phyloP scores from a whole-genome alignment of 2,797 vertebrate genomes.

The Phalanger gymnotis region DNA sequence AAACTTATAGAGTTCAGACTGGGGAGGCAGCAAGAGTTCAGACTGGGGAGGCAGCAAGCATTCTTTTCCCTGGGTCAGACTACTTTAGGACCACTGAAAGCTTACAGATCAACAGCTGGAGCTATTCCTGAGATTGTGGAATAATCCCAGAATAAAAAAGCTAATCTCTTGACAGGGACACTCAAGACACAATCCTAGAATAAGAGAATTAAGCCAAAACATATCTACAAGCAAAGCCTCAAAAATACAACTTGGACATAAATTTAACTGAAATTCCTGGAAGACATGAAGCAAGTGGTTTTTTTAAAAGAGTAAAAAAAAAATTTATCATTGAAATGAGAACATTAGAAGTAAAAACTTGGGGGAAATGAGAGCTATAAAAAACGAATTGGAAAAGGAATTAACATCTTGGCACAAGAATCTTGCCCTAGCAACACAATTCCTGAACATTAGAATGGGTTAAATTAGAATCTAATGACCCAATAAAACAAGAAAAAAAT shows the following conservation, averaged over 20 bases:
- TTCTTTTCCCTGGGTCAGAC: too few species aligned
- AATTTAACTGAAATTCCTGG: not conserved
- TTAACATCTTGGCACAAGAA: not conserved
- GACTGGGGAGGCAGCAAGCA: too few species aligned
- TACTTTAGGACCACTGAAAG: too few species aligned
- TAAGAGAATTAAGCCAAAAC: not conserved
- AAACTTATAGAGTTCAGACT: too few species aligned
- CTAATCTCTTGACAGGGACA: not conserved
- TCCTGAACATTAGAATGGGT: not conserved
- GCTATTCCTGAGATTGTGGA: too few species aligned
- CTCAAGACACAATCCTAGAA: not conserved
- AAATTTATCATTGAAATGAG: not conserved
- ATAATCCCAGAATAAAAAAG: too few species aligned
- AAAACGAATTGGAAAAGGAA: not conserved
- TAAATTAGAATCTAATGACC: not conserved
- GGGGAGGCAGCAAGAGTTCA: too few species aligned
- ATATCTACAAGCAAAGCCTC: not conserved
- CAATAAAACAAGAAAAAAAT: not conserved
- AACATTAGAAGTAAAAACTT: not conserved
- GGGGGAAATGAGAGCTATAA: not conserved
- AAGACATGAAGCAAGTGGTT: not conserved
- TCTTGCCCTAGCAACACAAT: not conserved
- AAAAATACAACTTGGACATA: not conserved
- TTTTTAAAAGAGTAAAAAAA: not conserved
- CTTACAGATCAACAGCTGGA: too few species aligned